phyloP scores from a whole-genome alignment of 2,888 invertebrate genomes.

The Leptinotarsa haldemani region DNA sequence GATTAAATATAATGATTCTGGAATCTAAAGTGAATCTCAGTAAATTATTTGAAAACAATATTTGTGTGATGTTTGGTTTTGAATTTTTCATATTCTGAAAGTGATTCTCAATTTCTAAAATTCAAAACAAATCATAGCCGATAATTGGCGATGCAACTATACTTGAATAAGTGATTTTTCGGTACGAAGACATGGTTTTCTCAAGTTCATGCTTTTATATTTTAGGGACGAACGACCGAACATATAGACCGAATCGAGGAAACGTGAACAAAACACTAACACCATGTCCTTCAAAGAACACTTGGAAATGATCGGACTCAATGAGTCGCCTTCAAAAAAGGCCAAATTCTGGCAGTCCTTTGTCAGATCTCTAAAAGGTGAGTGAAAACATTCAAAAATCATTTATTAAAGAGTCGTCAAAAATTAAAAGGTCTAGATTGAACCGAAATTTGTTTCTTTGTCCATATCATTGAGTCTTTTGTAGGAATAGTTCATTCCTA shows the following conservation, averaged over 20 bases:
- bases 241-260: conserved; percentile 65
- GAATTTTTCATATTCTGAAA: too few species aligned
- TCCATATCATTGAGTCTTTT: too few species aligned
- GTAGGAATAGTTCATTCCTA: too few species aligned
- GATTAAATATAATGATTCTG: too few species aligned
- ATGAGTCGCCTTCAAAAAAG: conserved; percentile 91
- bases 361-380: conserved; percentile 92
- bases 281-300: conserved; percentile 90
- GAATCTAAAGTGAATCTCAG: too few species aligned
- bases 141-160: neutral
- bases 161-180: neutral
- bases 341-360: conserved; percentile 95
- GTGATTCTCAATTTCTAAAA: too few species aligned
- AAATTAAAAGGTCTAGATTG: too few species aligned
- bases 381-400: conserved; percentile 56
- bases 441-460: too few species aligned
- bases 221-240: conserved; percentile 80
- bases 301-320: conserved; percentile 94
- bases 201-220: conserved; percentile 36
- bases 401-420: too few species aligned
- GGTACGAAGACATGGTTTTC: neutral
- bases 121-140: too few species aligned
- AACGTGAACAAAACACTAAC: conserved; percentile 32
- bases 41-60: too few species aligned
- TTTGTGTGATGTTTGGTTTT: too few species aligned